Evolutionary conservation across 1,140 invertebrate genomes (phyloP), one percentile per base, ranked within the genome.

Genomic region (Hermatobates lingyangjiaoensis): DNA sequence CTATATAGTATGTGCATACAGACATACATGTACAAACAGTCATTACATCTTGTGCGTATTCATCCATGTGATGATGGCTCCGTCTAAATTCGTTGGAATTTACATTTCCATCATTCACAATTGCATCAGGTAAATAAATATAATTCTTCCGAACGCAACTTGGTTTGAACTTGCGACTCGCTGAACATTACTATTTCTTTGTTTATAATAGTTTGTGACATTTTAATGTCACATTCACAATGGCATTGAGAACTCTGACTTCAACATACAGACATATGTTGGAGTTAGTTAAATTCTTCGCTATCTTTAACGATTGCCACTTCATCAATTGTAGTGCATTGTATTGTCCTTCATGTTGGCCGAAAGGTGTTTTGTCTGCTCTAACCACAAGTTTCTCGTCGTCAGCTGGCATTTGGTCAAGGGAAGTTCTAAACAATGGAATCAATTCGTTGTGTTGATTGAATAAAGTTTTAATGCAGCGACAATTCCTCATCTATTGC

Each of bases 241-340:
- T n/a, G n/a, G n/a, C n/a, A n/a, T n/a, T n/a, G n/a, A n/a, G n/a
- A n/a, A n/a, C n/a, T n/a, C n/a, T n/a, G n/a, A n/a, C n/a, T n/a
- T n/a, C n/a, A n/a, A n/a, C n/a, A n/a, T n/a, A n/a, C n/a, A n/a
- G n/a, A n/a, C n/a, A n/a, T n/a, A n/a, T n/a, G n/a, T 57, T 71
- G 64, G 50, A 61, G 58, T 20, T 54, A 52, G 34, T 64, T 45
- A 38, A 64, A 62, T 27, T 66, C 42, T 59, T 70, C 59, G 7
- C 65, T 64, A 27, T 63, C 62, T n/a, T 70, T 60, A 10, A 70
- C 53, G 51, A 67, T 54, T 27, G 63, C 63, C 25, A 71, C 64
- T 62, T 71, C 67, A 59, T 70, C 56, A 48, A 65, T 57, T 28
- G 58, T 65, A 42, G 65, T 48, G 60, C 63, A 59, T 73, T 73